Evolutionary conservation across 1,140 invertebrate species (phyloP), one percentile per base, ranked within the genome.

Genomic region (Drosophila obscura): DNA sequence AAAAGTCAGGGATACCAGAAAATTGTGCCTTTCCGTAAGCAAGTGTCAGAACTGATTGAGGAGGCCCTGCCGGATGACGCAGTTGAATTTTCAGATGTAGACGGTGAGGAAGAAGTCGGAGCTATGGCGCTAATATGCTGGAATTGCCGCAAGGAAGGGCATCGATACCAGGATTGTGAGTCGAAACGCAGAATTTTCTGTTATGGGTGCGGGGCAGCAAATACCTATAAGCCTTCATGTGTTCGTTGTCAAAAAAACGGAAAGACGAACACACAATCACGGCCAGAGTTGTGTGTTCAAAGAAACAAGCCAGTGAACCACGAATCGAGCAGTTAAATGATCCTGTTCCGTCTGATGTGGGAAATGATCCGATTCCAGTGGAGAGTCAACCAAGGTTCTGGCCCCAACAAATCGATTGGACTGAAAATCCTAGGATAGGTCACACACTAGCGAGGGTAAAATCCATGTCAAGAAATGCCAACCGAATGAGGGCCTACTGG

Each of bases 71-170:
- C 19, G 19, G 19, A 19, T 19, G 19, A 19, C 8, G 41, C 5
- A 2, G n/a, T 4, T 15, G 24, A 43, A 4, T 48, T 57, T 35
- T 57, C 62, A 1, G 53, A 58, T 15, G 31, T 11, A 7, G 22
- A 64, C 0, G 26, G 39, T 1, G 26, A 26, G 6, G 26, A 2
- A 0, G 43, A 58, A 22, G 6, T 58, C 8, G 56, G 8, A 1
- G 44, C 44, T 0, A 3, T 49, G 16, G 62, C 51, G 0, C 2
- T 49, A 2, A 43, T 69, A 8, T 74, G 58, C 24, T 74, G 65
- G 43, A 74, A 74, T 7, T 74, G 72, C 16, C 51, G 31, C 0
- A 53, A 65, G 24, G 41, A 50, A 5, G 71, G 65, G 2, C 58
- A 74, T 16, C 16, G 58, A 7, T 62, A 63, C 22, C 53, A 69